Conservation (phyloP, 2,797 vertebrate genomes). For the Phalanger gymnotis region DNA sequence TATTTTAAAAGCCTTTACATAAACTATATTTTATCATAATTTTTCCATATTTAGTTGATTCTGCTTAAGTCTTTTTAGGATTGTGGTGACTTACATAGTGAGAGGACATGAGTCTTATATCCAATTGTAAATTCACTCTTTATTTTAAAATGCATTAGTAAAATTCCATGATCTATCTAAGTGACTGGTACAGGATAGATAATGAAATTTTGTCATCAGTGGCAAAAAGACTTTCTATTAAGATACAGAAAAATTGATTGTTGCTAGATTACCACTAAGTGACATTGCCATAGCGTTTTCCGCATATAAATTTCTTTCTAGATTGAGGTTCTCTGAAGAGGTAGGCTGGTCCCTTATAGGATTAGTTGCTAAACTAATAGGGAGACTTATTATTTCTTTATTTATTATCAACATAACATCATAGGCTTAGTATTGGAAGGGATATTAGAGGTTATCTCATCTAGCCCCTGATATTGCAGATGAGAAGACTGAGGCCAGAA, state of each 20-base stretch:
- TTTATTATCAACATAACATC: neutral
- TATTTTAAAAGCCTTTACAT: neutral
- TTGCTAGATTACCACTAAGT: neutral
- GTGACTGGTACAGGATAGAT: neutral
- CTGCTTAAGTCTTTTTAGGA: neutral
- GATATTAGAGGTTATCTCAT: neutral
- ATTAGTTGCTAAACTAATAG: neutral
- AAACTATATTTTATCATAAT: neutral
- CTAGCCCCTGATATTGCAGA: neutral
- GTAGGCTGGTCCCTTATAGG: neutral
- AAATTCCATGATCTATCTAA: neutral
- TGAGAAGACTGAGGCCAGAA: neutral
- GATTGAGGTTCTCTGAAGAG: neutral
- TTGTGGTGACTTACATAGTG: neutral
- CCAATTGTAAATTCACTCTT: neutral
- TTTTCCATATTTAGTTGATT: conserved; percentile 21
- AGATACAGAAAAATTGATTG: neutral
- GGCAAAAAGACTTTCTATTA: neutral
- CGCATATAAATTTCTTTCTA: neutral
- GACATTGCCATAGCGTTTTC: neutral
- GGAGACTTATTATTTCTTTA: neutral
- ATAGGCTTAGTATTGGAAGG: neutral
- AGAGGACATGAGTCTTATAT: neutral
- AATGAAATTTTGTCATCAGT: neutral
- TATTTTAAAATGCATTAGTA: conserved; percentile 12